Base-by-base conservation (phyloP, 1,140 invertebrate species). In the Akabosia matsudoensis region DNA sequence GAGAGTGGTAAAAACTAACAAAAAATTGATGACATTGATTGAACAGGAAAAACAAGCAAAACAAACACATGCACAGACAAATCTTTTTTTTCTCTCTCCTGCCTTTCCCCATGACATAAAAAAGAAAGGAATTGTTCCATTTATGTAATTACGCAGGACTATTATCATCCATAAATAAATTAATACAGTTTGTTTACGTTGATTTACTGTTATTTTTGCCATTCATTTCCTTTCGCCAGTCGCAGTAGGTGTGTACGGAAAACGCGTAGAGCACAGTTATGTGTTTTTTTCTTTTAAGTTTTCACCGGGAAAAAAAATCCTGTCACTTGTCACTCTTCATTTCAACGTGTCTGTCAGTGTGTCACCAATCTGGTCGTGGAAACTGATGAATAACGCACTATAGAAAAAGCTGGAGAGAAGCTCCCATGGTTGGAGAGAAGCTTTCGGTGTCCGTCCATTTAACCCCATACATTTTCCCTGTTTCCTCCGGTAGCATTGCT, bases 281-380 rank as follows among this genome's bases (percentile, higher is more conserved):
- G n/a, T n/a, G n/a, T n/a, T n/a, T n/a, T n/a, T n/a, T n/a, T n/a
- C n/a, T n/a, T n/a, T n/a, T n/a, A n/a, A n/a, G n/a, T n/a, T n/a
- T n/a, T n/a, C n/a, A n/a, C n/a, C n/a, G n/a, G n/a, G n/a, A n/a
- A n/a, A n/a, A n/a, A 67, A 67, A 67, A 30, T 67, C 28, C 61
- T 67, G 61, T 67, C 61, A 67, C 26, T 30, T 67, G 61, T 31
- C 61, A 67, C 30, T 67, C 61, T 67, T 67, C 61, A 67, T 67
- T 67, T 67, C 61, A 67, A 13, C 61, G 7, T 67, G 61, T 67
- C 61, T 67, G 28, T 67, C 61, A 67, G 7, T 67, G 28, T 67
- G 10, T 13, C 61, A 67, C 28, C n/a, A 7, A 56, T 45, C 37
- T 56, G 54, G 54, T 56, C 54, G 54, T 3, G 24, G 22, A 16